Percentiles rank a stretch among this genome's conserved stretches.
Conservation (phyloP, 2,888 invertebrate species). For the Geophilus truncorum region DNA sequence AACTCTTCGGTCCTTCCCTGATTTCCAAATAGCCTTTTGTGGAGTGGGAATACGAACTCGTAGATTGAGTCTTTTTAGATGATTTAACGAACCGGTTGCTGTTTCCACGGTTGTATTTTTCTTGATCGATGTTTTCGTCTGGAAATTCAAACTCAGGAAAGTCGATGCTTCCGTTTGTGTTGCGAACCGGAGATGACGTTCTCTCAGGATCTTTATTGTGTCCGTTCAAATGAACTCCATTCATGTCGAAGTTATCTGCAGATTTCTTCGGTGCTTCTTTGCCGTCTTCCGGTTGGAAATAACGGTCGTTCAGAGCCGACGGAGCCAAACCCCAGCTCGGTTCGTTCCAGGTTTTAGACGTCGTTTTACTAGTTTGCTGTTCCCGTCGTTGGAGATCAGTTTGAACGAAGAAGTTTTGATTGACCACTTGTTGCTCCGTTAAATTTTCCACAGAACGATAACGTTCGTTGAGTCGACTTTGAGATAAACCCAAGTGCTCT, state of each 20-base stretch:
- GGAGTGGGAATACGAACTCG: constrained; percentile 56
- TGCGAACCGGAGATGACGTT: constrained; percentile 34
- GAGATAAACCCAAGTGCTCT: constrained; percentile 68
- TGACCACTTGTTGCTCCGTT: constrained; percentile 35
- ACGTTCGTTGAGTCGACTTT: constrained; percentile 78
- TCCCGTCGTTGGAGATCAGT: constrained; percentile 19
- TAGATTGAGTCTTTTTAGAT: constrained; percentile 60
- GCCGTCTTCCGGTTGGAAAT: constrained; percentile 54
- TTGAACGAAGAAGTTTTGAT: constrained; percentile 31
- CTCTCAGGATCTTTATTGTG: constrained; percentile 32
- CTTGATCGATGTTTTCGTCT: constrained; percentile 31
- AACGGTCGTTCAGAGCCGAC: constrained; percentile 80
- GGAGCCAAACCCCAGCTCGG: constrained; percentile 33
- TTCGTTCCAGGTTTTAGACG: not conserved
- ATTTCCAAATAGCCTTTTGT: constrained; percentile 70
- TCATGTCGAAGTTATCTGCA: not conserved
- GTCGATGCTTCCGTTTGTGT: constrained; percentile 39
- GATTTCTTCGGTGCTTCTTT: constrained; percentile 1
- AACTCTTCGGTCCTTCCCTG: constrained; percentile 53
- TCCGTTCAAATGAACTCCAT: constrained; percentile 32
- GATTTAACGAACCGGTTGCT: constrained; percentile 41
- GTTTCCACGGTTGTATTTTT: constrained; percentile 33
- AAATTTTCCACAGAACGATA: constrained; percentile 74
- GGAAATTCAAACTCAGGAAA: constrained; percentile 41
- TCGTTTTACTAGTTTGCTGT: not conserved